phyloP scores from a whole-genome alignment of 2,797 vertebrate species.

The Trachops cirrhosus region DNA sequence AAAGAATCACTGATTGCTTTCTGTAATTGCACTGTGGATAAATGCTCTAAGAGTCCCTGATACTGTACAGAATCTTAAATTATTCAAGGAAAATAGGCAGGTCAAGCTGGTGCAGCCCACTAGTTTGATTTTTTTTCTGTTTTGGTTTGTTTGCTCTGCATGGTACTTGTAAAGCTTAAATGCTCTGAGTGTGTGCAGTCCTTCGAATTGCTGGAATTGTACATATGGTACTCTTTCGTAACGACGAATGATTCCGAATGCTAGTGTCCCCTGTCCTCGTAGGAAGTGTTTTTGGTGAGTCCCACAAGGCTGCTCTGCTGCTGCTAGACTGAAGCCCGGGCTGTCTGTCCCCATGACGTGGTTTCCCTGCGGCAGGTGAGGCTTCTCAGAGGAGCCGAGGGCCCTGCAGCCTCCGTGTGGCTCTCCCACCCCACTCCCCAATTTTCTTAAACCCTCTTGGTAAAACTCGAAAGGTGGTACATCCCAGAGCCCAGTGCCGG shows the following conservation, averaged over 20 bases:
- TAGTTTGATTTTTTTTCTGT: constrained; percentile 75
- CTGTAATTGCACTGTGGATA: constrained; percentile 83
- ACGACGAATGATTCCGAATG: constrained; percentile 63
- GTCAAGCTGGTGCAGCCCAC: constrained; percentile 79
- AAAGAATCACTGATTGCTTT: constrained; percentile 79
- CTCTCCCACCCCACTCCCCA: neutral
- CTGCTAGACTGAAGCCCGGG: constrained; percentile 41
- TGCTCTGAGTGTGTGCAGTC: constrained; percentile 73
- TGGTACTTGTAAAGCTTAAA: constrained; percentile 78
- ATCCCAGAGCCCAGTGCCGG: neutral
- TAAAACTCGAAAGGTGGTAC: neutral
- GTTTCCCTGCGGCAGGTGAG: constrained; percentile 60
- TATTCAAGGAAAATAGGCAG: constrained; percentile 77
- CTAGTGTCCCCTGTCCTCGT: constrained; percentile 69
- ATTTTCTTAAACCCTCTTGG: neutral
- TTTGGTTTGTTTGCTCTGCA: constrained; percentile 81
- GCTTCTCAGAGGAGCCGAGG: constrained; percentile 50
- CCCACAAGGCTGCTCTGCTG: constrained; percentile 45
- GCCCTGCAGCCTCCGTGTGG: constrained; percentile 52
- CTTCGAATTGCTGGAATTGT: constrained; percentile 72
- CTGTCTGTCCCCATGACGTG: constrained; percentile 37
- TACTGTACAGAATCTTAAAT: constrained; percentile 82
- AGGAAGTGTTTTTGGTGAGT: constrained; percentile 70
- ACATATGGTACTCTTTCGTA: constrained; percentile 76
- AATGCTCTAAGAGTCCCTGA: constrained; percentile 77